Evolutionary conservation across 2,113 vertebrate genomes (phyloP).

Genomic region (Sorex araneus): DNA sequence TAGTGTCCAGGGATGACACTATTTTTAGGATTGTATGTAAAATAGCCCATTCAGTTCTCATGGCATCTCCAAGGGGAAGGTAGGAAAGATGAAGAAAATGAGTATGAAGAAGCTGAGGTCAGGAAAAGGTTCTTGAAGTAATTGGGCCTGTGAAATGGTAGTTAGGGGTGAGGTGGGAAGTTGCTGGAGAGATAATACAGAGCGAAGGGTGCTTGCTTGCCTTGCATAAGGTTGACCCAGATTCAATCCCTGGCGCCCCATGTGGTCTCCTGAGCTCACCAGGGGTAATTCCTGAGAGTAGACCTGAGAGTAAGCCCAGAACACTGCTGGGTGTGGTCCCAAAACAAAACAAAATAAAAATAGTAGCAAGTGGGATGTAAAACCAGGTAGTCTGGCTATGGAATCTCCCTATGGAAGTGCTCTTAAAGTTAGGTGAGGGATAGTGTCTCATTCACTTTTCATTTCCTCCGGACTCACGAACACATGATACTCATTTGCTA

Average conservation of each 20-base stretch:
- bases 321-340: no score
- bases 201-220: no score
- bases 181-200: no score
- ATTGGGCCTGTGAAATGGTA: neutral
- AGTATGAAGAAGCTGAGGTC: neutral
- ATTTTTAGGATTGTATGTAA: constrained; percentile 31
- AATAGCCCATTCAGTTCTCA: constrained; percentile 11
- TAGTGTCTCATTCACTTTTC: neutral
- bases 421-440: neutral
- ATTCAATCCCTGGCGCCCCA: no score
- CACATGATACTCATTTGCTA: neutral
- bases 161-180: no score
- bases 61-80: constrained; percentile 11
- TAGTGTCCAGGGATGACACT: neutral
- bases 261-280: no score
- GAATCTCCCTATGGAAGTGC: neutral
- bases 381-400: neutral
- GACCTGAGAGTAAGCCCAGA: no score
- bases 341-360: no score
- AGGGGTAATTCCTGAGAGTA: no score
- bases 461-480: neutral
- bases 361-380: neutral
- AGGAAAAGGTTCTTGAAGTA: neutral
- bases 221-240: no score
- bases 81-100: constrained; percentile 51